Conservation (phyloP, 2,888 invertebrate species). For the Timema cristinae region DNA sequence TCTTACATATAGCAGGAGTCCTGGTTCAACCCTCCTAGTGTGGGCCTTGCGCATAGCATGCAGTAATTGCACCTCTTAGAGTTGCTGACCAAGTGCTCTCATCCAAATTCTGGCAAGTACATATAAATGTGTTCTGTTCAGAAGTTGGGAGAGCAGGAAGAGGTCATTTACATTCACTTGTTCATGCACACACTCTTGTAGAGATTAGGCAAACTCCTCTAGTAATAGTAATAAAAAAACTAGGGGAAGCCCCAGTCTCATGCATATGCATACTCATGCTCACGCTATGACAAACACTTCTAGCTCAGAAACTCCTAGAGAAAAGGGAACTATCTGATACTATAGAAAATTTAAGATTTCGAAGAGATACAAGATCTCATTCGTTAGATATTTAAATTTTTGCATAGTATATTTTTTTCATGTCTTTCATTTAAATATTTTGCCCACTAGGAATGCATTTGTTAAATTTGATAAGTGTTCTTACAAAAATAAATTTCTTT, state of each 20-base stretch:
- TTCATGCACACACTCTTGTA: too few relatives aligned
- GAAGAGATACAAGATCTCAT: constrained; percentile 34
- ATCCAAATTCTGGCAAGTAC: neutral
- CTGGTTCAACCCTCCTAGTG: constrained; percentile 22
- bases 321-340: constrained; percentile 33
- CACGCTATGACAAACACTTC: constrained; percentile 19
- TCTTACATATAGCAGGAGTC: constrained; percentile 32
- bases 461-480: constrained; percentile 37
- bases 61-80: too few relatives aligned
- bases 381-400: constrained; percentile 32
- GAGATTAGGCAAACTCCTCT: neutral
- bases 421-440: constrained; percentile 35
- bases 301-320: constrained; percentile 30
- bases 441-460: constrained; percentile 37
- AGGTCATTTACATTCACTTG: neutral
- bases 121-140: neutral
- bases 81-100: constrained; percentile 1
- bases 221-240: neutral
- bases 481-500: constrained; percentile 38
- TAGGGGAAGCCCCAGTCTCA: neutral
- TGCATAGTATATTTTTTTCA: constrained; percentile 30
- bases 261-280: neutral
- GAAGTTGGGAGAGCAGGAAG: constrained; percentile 10
- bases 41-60: too few relatives aligned
- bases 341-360: constrained; percentile 33